Conservation (phyloP, 2,888 invertebrate genomes). For the Stratiomys singularior region DNA sequence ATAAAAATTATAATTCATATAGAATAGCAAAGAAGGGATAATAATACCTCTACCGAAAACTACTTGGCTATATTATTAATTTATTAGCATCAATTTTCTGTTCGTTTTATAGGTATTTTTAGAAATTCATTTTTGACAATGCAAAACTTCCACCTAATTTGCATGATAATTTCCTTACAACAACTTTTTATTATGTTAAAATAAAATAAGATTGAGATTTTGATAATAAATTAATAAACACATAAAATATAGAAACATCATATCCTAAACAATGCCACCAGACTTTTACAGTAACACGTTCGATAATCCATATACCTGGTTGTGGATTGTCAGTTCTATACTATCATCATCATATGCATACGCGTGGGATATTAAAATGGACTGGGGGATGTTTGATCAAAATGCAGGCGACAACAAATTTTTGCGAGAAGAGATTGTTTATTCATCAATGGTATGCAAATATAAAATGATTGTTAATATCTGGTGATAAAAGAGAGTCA, state of each 20-base stretch:
- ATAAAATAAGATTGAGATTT: too few relatives aligned
- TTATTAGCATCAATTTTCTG: too few relatives aligned
- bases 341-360: slow-evolving; percentile 94
- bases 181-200: too few relatives aligned
- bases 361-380: slow-evolving; percentile 99
- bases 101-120: background rate
- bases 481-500: too few relatives aligned
- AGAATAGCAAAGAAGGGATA: too few relatives aligned
- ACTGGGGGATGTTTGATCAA: slow-evolving; percentile 96
- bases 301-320: slow-evolving; percentile 86
- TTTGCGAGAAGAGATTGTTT: slow-evolving; percentile 94
- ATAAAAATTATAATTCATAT: too few relatives aligned
- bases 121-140: background rate
- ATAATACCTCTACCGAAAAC: too few relatives aligned
- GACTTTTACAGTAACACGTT: slow-evolving; percentile 71
- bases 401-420: slow-evolving; percentile 92
- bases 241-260: too few relatives aligned
- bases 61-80: too few relatives aligned
- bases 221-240: too few relatives aligned
- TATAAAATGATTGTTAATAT: slow-evolving; percentile 21
- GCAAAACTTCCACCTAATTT: background rate
- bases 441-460: slow-evolving; percentile 83
- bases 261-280: too few relatives aligned
- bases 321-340: slow-evolving; percentile 88
- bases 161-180: slow-evolving; percentile 52